phyloP scores from a whole-genome alignment of 2,888 invertebrate genomes.

The Ormyrus nitidulus region DNA sequence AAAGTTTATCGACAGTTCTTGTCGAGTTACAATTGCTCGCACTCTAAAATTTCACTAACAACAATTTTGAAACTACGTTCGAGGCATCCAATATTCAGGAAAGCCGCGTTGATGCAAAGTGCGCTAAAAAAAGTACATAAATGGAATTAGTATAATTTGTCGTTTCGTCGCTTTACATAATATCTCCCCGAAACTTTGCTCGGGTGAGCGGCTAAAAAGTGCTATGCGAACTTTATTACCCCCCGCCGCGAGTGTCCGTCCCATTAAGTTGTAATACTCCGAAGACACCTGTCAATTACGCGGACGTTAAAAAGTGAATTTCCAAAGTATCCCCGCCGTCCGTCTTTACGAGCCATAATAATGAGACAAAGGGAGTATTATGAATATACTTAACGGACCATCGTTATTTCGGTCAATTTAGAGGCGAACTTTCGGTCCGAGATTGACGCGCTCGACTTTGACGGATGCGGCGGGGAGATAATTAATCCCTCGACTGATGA shows the following conservation, averaged over 20 bases:
- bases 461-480: neutral
- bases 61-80: neutral
- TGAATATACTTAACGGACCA: too few relatives aligned
- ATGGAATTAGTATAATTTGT: neutral
- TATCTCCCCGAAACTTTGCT: neutral
- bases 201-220: too few relatives aligned
- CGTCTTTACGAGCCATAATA: neutral
- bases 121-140: neutral
- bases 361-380: neutral
- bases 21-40: too few relatives aligned
- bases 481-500: constrained; percentile 24
- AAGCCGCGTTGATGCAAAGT: neutral
- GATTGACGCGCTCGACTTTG: neutral
- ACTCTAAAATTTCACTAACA: constrained; percentile 1
- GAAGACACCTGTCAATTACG: neutral
- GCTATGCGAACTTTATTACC: too few relatives aligned
- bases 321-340: neutral
- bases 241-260: too few relatives aligned
- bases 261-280: too few relatives aligned
- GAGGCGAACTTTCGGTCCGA: constrained; percentile 12
- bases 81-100: neutral
- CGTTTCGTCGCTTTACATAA: neutral
- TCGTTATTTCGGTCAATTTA: constrained; percentile 9
- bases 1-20: too few relatives aligned
- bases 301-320: neutral